A percentile compares a stretch with the other conserved stretches of the same genome.
These are phyloP conservation scores for Intellagama lesueurii DNA, from an alignment of 2,797 vertebrate genomes.

Conservation along the genomic window DNA sequence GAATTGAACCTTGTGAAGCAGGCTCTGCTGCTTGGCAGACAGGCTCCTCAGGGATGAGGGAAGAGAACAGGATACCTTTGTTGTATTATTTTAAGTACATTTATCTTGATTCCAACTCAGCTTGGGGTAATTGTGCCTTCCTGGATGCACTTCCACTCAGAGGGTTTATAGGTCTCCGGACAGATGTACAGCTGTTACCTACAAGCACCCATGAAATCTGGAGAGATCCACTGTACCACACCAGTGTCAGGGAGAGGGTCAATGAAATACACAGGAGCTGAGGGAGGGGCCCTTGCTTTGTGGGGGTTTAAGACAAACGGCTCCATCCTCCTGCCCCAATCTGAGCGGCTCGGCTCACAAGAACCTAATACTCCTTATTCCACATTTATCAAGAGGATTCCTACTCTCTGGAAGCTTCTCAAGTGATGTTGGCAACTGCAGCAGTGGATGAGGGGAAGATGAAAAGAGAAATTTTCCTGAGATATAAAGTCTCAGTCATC, in stretches of 20 bases:
- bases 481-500: neutral
- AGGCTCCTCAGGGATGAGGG: neutral
- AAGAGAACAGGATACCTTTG: neutral
- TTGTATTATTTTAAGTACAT: neutral
- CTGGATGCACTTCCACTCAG: too few relatives aligned
- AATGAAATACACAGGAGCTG: too few relatives aligned
- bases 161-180: too few relatives aligned
- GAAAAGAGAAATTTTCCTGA: neutral
- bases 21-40: too few relatives aligned
- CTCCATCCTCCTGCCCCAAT: too few relatives aligned
- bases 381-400: neutral
- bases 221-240: too few relatives aligned
- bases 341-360: neutral
- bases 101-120: neutral
- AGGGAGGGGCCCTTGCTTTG: too few relatives aligned
- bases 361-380: neutral
- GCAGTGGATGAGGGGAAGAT: neutral
- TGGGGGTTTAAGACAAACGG: too few relatives aligned
- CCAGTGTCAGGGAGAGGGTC: too few relatives aligned
- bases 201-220: too few relatives aligned
- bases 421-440: neutral
- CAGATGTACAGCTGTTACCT: too few relatives aligned
- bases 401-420: neutral
- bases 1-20: neutral
- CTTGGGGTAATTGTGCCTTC: neutral